Percentiles rank a stretch among this genome's conserved stretches.
phyloP scores from a whole-genome alignment of 1,140 invertebrate genomes.

The Caenorhabditis tropicalis region DNA sequence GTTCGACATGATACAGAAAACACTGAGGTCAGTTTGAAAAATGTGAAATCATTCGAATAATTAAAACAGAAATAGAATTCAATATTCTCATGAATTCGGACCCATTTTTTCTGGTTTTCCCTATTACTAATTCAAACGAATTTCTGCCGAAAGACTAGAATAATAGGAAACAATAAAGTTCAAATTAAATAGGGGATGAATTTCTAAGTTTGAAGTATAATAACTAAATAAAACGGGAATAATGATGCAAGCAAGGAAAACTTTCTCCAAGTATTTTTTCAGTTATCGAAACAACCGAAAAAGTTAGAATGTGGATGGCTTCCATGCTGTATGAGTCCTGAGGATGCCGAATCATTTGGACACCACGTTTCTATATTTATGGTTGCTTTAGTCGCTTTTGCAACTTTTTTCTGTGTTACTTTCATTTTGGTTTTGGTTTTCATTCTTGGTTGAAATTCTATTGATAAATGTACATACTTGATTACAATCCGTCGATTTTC shows the following conservation, averaged over 20 bases:
- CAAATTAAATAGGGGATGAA: too few species aligned
- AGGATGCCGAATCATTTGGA: conserved; percentile 57
- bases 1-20: conserved; percentile 6
- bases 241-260: too few species aligned
- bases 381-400: conserved; percentile 59
- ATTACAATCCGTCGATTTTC: conserved; percentile 46
- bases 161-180: too few species aligned
- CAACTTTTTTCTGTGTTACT: conserved; percentile 61
- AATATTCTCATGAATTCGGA: too few species aligned
- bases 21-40: not conserved
- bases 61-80: too few species aligned
- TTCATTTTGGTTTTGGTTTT: conserved; percentile 60
- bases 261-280: too few species aligned
- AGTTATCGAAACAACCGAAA: conserved; percentile 1
- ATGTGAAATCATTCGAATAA: too few species aligned
- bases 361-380: conserved; percentile 62
- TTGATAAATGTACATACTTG: conserved; percentile 29
- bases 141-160: too few species aligned
- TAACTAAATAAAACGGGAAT: not conserved
- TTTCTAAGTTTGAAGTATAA: too few species aligned
- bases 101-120: too few species aligned
- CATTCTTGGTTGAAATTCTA: conserved; percentile 50
- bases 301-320: conserved; percentile 53
- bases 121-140: too few species aligned
- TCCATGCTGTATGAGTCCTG: conserved; percentile 58